Conservation (phyloP, 2,797 vertebrate species). For the Euphonia xanthogaster region DNA sequence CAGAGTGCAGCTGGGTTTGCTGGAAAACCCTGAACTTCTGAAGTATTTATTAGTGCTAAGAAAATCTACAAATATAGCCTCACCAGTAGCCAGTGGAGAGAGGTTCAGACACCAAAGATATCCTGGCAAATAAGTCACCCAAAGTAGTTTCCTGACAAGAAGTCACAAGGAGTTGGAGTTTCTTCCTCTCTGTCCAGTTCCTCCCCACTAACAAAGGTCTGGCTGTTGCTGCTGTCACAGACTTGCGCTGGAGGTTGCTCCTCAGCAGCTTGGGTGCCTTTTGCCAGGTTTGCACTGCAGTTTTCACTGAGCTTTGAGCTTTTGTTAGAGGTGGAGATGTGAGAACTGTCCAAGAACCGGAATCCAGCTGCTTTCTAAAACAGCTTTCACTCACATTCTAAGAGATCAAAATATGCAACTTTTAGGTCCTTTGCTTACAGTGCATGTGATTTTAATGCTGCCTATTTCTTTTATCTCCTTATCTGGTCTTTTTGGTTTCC, state of each 20-base stretch:
- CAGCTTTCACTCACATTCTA: accelerated
- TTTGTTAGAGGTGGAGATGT: not conserved
- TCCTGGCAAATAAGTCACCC: not conserved
- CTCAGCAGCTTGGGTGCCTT: not conserved
- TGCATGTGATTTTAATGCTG: not conserved
- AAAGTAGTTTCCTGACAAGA: not conserved
- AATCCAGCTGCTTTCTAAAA: not conserved
- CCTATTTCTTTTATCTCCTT: not conserved
- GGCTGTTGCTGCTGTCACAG: not conserved
- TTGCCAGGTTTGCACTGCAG: not conserved
- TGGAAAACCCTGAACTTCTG: not conserved
- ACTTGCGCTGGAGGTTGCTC: not conserved
- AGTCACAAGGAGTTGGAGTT: not conserved
- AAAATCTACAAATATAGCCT: not conserved
- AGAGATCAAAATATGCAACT: not conserved
- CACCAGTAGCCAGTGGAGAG: not conserved
- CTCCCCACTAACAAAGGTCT: not conserved
- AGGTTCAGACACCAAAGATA: not conserved
- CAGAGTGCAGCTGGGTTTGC: not conserved
- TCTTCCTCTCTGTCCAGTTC: not conserved
- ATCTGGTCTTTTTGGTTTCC: not conserved
- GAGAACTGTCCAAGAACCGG: not conserved
- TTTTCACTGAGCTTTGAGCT: not conserved
- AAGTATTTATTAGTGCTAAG: not conserved
- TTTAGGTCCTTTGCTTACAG: not conserved